Base-by-base conservation (phyloP, 2,888 invertebrate genomes). In the Parascotia fuliginaria region DNA sequence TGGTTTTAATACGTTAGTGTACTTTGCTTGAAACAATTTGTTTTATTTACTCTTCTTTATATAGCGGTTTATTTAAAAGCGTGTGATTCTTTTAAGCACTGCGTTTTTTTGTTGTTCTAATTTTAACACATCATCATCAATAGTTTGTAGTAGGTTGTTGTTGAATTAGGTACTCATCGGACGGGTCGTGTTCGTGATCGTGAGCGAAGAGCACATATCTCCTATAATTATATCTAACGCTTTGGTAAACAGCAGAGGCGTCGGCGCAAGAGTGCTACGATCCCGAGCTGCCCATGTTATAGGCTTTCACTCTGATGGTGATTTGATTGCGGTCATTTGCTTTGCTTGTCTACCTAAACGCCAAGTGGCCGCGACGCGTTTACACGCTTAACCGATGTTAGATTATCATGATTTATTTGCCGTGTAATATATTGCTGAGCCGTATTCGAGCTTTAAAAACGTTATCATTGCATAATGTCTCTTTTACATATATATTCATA, bases 301-400 rank as follows among this genome's bases (percentile, higher is more conserved):
- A 77, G 78, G 84, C 86, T 89, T 89, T 89, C 85, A 84, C 85
- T 80, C 70, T 88, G 84, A 87, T 87, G 85, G 85, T 85, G 77
- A 80, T 86, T 86, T 89, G 87, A 89, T 88, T 88, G 83, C 79
- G 77, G 83, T 80, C 78, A 83, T 87, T 88, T 86, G 75, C 81
- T 82, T n/a, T n/a, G n/a, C n/a, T n/a, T 78, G 72, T 83, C 79
- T 81, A 77, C 76, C 66, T 81, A 87, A 86, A 83, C 75, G 61
- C 65, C 64, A 56, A 76, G 73, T 68, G 67, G 77, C 77, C 77
- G 64, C 73, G 63, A 69, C 70, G 75, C 73, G 67, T 77, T 80
- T 80, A 83, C 77, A 80, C 73, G 74, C 75, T 77, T 69, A 65
- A 64, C 72, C 68, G 70, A 73, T 70, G 71, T 73, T 72, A 77